Conservation (phyloP, 2,113 vertebrate species). For the Nasalis larvatus region DNA sequence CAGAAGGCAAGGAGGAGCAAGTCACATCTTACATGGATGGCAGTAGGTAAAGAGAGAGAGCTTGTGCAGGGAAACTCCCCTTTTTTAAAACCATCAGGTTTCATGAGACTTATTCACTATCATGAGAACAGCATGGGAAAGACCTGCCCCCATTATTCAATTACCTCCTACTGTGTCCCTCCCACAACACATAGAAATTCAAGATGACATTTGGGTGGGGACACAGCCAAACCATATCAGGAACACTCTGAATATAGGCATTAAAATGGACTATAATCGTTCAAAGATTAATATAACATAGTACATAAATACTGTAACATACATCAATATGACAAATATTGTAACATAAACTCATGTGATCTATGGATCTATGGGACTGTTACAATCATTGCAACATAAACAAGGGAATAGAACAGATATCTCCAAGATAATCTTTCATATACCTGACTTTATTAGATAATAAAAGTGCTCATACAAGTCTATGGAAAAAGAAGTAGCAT, state of each 20-base stretch:
- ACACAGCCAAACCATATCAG: too few species aligned
- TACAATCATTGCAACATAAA: not conserved
- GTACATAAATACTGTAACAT: constrained; percentile 7
- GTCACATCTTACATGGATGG: too few species aligned
- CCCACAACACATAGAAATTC: too few species aligned
- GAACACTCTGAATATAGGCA: not conserved
- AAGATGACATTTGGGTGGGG: too few species aligned
- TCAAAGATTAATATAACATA: constrained; percentile 29
- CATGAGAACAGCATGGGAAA: too few species aligned
- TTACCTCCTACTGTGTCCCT: too few species aligned
- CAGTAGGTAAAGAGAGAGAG: too few species aligned
- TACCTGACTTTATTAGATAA: constrained; percentile 46
- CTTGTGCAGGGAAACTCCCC: too few species aligned
- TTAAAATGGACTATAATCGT: not conserved
- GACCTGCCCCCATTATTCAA: too few species aligned
- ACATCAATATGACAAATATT: constrained; percentile 10
- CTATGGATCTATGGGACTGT: not conserved
- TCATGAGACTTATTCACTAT: too few species aligned
- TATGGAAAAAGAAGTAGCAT: constrained; percentile 21
- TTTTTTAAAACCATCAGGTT: too few species aligned
- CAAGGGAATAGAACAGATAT: not conserved
- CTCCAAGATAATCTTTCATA: constrained; percentile 4
- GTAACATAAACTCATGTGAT: not conserved
- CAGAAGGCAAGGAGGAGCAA: too few species aligned
- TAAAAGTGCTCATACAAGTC: constrained; percentile 3